These are phyloP conservation scores for Amphipyra berbera DNA, from an alignment of 2,888 invertebrate genomes.

Conservation along the genomic window DNA sequence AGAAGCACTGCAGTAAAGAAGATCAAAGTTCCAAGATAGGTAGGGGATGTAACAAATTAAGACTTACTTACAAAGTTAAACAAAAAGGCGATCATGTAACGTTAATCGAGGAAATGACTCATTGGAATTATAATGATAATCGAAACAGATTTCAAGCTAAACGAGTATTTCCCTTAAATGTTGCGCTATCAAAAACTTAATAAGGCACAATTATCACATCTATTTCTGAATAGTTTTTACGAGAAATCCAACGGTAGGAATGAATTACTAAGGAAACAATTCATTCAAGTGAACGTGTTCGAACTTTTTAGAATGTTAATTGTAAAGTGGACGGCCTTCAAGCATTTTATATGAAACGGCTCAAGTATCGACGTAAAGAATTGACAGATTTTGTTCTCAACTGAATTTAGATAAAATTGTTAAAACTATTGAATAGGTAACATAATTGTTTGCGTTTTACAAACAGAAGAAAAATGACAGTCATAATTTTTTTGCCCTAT, in stretches of 20 bases:
- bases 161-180: slow-evolving; percentile 26
- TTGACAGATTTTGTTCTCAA: slow-evolving; percentile 15
- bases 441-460: no score
- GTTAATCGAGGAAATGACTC: slow-evolving; percentile 24
- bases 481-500: no score
- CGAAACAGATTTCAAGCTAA: slow-evolving; percentile 31
- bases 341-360: slow-evolving; percentile 22
- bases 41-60: neutral
- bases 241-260: slow-evolving; percentile 16
- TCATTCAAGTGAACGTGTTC: slow-evolving; percentile 53
- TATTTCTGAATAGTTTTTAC: slow-evolving; percentile 35
- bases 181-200: slow-evolving; percentile 13
- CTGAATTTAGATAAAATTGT: neutral
- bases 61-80: neutral
- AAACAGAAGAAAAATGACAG: no score
- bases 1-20: no score
- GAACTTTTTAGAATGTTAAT: slow-evolving; percentile 57
- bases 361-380: slow-evolving; percentile 13
- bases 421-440: no score
- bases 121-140: slow-evolving; percentile 23
- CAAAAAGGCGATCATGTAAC: slow-evolving; percentile 9
- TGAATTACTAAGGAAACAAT: slow-evolving; percentile 47
- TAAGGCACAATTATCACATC: slow-evolving; percentile 40
- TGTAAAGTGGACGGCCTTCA: slow-evolving; percentile 60
- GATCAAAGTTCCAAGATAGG: no score